Evolutionary conservation across 2,113 vertebrate species (phyloP), one percentile per base, ranked within the genome.

Genomic region (Gavialis gangeticus): DNA sequence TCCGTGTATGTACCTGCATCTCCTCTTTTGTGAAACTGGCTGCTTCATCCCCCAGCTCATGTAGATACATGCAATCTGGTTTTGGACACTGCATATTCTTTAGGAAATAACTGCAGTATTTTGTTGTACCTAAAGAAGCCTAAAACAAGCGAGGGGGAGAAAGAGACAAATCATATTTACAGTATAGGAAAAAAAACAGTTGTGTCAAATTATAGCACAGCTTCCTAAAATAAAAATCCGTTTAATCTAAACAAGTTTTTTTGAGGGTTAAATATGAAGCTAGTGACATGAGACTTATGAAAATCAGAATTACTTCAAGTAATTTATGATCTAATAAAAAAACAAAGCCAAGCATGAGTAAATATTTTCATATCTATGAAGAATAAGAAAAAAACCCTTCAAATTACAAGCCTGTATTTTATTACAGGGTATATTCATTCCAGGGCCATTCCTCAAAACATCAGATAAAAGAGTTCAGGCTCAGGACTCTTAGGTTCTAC

Each of bases 61-160:
- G 99, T 97, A 99, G 98, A 98, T 99, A 99, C 99, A 99, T 99
- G 97, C 99, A 99, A 98, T 99, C 99, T 94, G 99, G 98, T 97
- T 99, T 99, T 94, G 99, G 99, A 98, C 99, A 99, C 98, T 99
- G 99, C 99, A 99, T 99, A 97, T 99, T 99, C 98, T 99, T 99
- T 95, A 99, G 98, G 96, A 99, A 99, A 97, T 99, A 99, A 98
- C 99, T 99, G 99, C 99, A 99, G 96, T 99, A 99, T 98, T 99
- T 99, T 97, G 99, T 99, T 98, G 99, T 99, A 97, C 99, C 99
- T 99, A 99, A 98, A 97, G 99, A 99, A 95, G 99, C 99, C 99
- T 99, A 94, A n/a, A 94, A 46, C 6, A 46, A 46, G 46, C 2
- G 46, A 7, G 46, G 46, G 13, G 66, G 90, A 30, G 78, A 89